Evolutionary conservation across 2,113 vertebrate species (phyloP).

Genomic region (Thryonomys swinderianus): DNA sequence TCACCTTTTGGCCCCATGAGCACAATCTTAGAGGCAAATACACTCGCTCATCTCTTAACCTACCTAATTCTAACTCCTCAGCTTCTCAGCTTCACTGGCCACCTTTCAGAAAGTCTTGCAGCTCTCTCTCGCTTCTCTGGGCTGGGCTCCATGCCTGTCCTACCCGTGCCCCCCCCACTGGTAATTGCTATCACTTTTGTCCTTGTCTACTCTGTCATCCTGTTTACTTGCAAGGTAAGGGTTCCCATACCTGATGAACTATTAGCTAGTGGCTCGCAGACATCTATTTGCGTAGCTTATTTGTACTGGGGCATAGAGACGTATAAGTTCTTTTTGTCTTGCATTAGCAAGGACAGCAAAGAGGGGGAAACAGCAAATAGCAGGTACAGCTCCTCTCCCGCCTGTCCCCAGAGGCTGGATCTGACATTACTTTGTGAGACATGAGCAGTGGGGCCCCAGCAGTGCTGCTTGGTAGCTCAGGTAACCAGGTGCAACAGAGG

Average conservation of each 20-base stretch:
- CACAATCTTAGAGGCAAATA: neutral
- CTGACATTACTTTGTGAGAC: neutral
- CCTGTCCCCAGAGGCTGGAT: neutral
- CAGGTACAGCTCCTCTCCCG: neutral
- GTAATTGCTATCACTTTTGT: neutral
- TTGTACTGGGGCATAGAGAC: neutral
- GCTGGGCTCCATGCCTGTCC: neutral
- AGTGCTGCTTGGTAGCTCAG: neutral
- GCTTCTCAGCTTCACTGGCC: neutral
- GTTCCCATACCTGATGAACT: neutral
- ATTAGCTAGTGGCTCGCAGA: neutral
- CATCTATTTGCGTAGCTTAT: neutral
- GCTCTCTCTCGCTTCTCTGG: neutral
- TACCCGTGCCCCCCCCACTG: neutral
- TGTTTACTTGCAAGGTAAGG: neutral
- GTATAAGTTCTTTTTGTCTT: neutral
- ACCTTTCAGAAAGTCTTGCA: neutral
- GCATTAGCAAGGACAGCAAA: neutral
- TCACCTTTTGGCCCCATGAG: neutral
- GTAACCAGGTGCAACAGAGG: neutral
- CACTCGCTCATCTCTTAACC: neutral
- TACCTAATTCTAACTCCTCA: neutral
- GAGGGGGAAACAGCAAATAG: neutral
- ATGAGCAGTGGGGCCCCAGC: neutral
- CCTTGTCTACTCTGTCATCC: neutral